Evolutionary conservation across 2,888 invertebrate species (phyloP), one percentile per base, ranked within the genome.

Genomic region (Acanthosepion lycidas): DNA sequence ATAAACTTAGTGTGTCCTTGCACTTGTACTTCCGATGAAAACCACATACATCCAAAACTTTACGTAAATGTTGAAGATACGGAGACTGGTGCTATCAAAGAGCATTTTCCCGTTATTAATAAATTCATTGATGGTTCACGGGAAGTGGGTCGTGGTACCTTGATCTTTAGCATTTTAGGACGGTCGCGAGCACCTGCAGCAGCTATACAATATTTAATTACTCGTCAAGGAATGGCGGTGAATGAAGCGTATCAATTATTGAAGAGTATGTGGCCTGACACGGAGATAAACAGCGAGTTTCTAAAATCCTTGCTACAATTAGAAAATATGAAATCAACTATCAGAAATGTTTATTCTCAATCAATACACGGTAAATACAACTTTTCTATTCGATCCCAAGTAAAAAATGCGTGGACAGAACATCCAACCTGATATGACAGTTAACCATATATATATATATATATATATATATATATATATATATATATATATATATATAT

Each of bases 51-150:
- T 33, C 97, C 97, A 1, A 98, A 98, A 96, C 98, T 98, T 20
- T 96, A 96, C 95, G 98, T 98, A 98, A 95, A 98, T 98, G 98
- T 98, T 98, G 96, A 98, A 98, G 97, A 98, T 97, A 95, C 98
- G 98, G 96, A 98, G 97, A 95, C 97, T 95, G 95, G 97, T 95
- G 96, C 97, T 96, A 95, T 97, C 95, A 95, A 96, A 95, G 95
- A 96, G 92, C 96, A 97, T 96, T 96, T 97, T 95, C 95, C 95
- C 64, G 96, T 97, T 94, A 96, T 97, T 8, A 97, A 97, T 95
- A 96, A 96, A 91, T 97, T 97, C 94, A 96, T 97, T 93, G 96
- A 97, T 95, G 97, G 97, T 28, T 96, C 96, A 6, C 95, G 96
- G n/a, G 95, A 95, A 28, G 96, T 96, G 49, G 96, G 96, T 2